Evolutionary conservation across 2,113 vertebrate species (phyloP).

Genomic region (Lamprologus ornatipinnis): DNA sequence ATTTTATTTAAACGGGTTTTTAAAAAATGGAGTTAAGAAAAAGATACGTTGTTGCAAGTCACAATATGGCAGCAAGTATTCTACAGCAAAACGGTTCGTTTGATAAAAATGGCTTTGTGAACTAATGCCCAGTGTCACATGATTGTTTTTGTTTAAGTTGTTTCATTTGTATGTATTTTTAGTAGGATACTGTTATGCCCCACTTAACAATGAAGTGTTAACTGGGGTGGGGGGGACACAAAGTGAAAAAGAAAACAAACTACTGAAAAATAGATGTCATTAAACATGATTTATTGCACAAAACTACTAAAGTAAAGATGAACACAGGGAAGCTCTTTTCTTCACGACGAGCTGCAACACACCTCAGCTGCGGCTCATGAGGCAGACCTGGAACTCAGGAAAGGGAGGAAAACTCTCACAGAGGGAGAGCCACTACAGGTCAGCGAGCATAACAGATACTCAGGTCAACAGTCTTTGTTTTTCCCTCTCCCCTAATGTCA

Average conservation of each 20-base stretch:
- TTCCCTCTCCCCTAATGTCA: not conserved
- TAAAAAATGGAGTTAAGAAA: not conserved
- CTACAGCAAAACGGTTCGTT: not conserved
- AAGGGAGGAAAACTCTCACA: not conserved
- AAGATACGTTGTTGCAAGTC: not conserved
- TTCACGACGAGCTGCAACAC: not conserved
- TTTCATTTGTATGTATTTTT: not conserved
- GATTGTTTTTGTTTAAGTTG: not conserved
- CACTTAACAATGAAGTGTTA: fast-evolving
- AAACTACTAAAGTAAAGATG: not conserved
- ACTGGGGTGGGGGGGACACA: not conserved
- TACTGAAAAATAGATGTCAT: not conserved
- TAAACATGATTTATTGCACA: not conserved
- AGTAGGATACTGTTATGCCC: not conserved
- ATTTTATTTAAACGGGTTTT: not conserved
- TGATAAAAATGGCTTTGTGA: not conserved
- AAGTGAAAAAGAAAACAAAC: not conserved
- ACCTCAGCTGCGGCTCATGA: not conserved
- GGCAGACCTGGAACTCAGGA: not conserved
- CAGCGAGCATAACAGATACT: not conserved
- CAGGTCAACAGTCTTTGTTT: not conserved
- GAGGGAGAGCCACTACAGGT: not conserved
- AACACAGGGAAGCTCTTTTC: not conserved
- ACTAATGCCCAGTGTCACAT: not conserved
- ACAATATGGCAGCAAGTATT: not conserved